A percentile compares a stretch with the other conserved stretches of the same genome.
phyloP scores from a whole-genome alignment of 1,140 invertebrate species.

The Proctacanthus coquilletti region DNA sequence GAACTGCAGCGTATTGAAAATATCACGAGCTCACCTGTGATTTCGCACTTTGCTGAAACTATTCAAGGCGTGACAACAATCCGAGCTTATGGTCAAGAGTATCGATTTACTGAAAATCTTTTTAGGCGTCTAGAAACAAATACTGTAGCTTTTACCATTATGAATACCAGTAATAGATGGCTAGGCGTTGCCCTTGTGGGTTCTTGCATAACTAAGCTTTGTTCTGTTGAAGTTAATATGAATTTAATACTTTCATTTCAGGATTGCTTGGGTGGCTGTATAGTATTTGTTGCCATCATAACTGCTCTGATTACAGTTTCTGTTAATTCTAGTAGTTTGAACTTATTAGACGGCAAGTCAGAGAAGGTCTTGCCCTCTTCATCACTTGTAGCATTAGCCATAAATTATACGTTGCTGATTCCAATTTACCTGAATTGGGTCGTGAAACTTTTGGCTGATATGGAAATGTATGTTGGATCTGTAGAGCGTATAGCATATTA shows the following conservation, averaged over 20 bases:
- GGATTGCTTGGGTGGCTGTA: conserved; percentile 66
- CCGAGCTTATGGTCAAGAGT: conserved; percentile 49
- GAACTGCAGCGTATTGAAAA: conserved; percentile 52
- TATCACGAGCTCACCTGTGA: conserved; percentile 53
- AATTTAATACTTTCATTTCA: conserved; percentile 23
- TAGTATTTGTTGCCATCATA: conserved; percentile 55
- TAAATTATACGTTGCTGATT: conserved; percentile 64
- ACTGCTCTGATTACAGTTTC: conserved; percentile 42
- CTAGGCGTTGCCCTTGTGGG: conserved; percentile 61
- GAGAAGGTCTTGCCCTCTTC: conserved; percentile 34
- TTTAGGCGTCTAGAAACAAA: conserved; percentile 52
- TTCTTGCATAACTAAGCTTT: conserved; percentile 10
- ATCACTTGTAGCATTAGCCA: conserved; percentile 51
- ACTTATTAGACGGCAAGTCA: no score
- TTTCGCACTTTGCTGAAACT: conserved; percentile 56
- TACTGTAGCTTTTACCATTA: conserved; percentile 56
- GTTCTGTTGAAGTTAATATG: not conserved
- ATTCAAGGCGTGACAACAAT: conserved; percentile 50
- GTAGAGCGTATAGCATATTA: conserved; percentile 55
- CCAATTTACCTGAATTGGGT: conserved; percentile 71
- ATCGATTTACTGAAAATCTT: conserved; percentile 45
- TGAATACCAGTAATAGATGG: conserved; percentile 69
- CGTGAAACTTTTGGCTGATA: conserved; percentile 60
- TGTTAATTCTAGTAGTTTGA: conserved; percentile 14
- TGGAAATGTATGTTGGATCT: conserved; percentile 63